These are phyloP conservation scores for Arion vulgaris DNA, from an alignment of 1,140 invertebrate genomes.

Conservation along the genomic window DNA sequence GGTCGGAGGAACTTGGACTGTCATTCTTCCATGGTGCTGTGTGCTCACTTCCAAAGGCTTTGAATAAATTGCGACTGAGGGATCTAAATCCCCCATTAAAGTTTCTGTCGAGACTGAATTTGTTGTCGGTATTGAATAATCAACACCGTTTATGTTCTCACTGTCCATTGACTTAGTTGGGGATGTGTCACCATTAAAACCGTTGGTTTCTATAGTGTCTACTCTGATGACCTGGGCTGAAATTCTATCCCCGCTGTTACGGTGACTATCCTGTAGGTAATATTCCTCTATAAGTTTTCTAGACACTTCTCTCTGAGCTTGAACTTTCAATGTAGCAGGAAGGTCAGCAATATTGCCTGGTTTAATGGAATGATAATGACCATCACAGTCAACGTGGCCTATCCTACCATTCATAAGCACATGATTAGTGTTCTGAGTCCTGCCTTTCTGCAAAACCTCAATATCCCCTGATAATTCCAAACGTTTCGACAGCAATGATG, in stretches of 20 bases:
- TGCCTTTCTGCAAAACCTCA: neutral
- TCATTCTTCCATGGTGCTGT: neutral
- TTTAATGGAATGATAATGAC: neutral
- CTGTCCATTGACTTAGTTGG: neutral
- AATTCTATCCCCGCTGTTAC: neutral
- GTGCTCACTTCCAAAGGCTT: constrained; percentile 10
- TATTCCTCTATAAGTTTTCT: neutral
- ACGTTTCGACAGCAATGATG: constrained; percentile 22
- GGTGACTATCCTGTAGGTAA: neutral
- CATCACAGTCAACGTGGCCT: neutral
- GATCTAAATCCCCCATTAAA: constrained; percentile 15
- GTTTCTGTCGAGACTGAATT: constrained; percentile 30
- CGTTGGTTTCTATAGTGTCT: neutral
- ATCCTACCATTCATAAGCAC: neutral
- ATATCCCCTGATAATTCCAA: neutral
- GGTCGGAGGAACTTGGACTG: neutral
- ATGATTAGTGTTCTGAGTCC: neutral
- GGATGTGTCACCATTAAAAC: neutral
- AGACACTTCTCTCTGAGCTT: neutral
- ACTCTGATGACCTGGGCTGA: neutral
- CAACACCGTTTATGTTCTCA: neutral
- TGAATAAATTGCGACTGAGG: neutral
- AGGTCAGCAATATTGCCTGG: neutral
- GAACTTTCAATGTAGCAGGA: neutral
- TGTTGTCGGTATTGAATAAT: neutral